phyloP scores from a whole-genome alignment of 2,888 invertebrate species.

The Thecocarcelia acutangulata region DNA sequence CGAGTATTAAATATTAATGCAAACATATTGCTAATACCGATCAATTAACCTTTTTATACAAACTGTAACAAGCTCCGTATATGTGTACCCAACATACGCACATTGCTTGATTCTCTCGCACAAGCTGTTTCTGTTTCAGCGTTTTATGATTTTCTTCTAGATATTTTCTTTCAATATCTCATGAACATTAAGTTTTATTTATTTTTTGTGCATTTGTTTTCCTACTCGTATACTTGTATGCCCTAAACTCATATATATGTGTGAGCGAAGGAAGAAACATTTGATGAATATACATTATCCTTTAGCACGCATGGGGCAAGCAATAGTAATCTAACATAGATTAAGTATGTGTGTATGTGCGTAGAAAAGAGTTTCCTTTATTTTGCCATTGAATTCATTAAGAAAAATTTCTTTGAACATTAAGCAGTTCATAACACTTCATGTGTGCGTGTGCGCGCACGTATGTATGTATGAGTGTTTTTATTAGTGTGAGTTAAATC shows the following conservation, averaged over 20 bases:
- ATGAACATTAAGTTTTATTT: slow-evolving; percentile 55
- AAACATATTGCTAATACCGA: neutral
- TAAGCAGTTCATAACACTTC: neutral
- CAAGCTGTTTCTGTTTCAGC: slow-evolving; percentile 2
- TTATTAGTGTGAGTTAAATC: slow-evolving; percentile 42
- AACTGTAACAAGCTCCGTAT: neutral
- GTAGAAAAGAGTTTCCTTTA: slow-evolving; percentile 49
- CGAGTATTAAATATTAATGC: too few species aligned
- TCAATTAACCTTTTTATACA: neutral
- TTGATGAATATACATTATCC: slow-evolving; percentile 69
- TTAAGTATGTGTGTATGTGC: slow-evolving; percentile 24
- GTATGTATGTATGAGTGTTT: neutral
- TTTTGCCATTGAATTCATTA: slow-evolving; percentile 54
- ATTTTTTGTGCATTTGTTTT: slow-evolving; percentile 25
- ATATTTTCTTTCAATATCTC: slow-evolving; percentile 62
- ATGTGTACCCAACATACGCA: neutral
- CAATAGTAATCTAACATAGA: slow-evolving; percentile 58
- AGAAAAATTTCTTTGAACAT: slow-evolving; percentile 62
- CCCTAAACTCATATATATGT: neutral
- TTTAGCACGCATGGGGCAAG: slow-evolving; percentile 66
- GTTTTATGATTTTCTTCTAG: slow-evolving; percentile 37
- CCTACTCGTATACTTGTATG: neutral
- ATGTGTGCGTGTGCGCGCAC: neutral
- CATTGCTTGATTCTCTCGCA: neutral
- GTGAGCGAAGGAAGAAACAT: slow-evolving; percentile 14